Evolutionary conservation across 2,797 vertebrate species (phyloP), one percentile per base, ranked within the genome.

Genomic region (Lepidocolaptes lacrymiger): DNA sequence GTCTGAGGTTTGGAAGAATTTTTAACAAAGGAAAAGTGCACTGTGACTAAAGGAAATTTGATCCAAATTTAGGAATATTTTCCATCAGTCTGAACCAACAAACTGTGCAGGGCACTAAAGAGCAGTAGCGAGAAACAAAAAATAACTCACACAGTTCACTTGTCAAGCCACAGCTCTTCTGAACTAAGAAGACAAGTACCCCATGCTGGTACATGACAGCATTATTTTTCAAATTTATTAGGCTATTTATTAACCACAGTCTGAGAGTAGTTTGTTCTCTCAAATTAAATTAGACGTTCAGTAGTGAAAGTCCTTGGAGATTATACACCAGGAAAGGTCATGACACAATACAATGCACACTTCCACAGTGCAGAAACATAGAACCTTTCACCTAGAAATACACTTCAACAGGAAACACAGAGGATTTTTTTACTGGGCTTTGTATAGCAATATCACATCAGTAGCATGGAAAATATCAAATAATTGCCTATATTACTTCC

Each of bases 381-480:
- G 46, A 94, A 89, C 48, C 62, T 91, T 97, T 96, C 63, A 73
- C 82, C 49, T 74, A 93, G 72, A 88, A 79, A 95, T 82, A 93
- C 30, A 58, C 20, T 89, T 88, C 67, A 86, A 58, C 54, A 88
- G 94, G 74, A 95, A 94, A 93, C 76, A 85, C 28, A 79, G 85
- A 91, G 34, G 76, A 64, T 52, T 83, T 89, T 86, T 93, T 85
- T 28, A 43, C n/a, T 39, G 41, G 14, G 23, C 72, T 93, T 86
- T 72, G 26, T 63, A 55, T 11, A 85, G 37, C 81, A 51, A 63
- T 79, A 87, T 89, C 68, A 68, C 52, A 37, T 66, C 41, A 58
- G 39, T 67, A 92, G 59, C 32, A 22, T 46, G 30, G 3, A 79
- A n/a, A 46, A 41, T 51, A 79, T 34, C 10, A 74, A 93, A 85